Conservation (phyloP, 2,888 invertebrate species). For the Colletes collaris region DNA sequence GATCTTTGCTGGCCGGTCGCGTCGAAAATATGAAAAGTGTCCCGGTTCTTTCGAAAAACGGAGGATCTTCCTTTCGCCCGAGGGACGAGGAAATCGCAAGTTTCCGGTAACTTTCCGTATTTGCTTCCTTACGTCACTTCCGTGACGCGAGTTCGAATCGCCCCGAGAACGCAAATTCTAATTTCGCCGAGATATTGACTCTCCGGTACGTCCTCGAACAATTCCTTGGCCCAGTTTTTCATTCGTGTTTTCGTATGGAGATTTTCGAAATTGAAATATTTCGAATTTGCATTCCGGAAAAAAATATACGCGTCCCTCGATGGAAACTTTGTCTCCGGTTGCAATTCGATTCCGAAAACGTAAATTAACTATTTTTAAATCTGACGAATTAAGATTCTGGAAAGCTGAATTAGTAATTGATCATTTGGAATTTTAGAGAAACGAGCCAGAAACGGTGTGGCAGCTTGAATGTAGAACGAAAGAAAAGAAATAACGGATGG, state of each 20-base stretch:
- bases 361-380: too few relatives aligned
- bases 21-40: neutral
- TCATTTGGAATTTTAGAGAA: too few relatives aligned
- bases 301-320: neutral
- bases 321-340: too few relatives aligned
- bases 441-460: too few relatives aligned
- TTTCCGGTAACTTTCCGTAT: conserved; percentile 22
- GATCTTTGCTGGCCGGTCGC: neutral
- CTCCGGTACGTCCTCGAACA: neutral
- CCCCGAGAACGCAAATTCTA: conserved; percentile 26
- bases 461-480: too few relatives aligned
- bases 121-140: neutral
- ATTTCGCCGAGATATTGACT: conserved; percentile 22
- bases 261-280: neutral
- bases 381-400: too few relatives aligned
- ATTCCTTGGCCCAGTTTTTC: conserved; percentile 29
- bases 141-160: conserved; percentile 10
- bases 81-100: conserved; percentile 1
- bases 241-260: neutral
- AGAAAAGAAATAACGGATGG: too few relatives aligned
- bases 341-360: too few relatives aligned
- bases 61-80: neutral
- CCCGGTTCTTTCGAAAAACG: neutral
- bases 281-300: neutral
- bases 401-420: too few relatives aligned